Base-by-base conservation (phyloP, 2,113 vertebrate species). In the Paramormyrops kingsleyae region DNA sequence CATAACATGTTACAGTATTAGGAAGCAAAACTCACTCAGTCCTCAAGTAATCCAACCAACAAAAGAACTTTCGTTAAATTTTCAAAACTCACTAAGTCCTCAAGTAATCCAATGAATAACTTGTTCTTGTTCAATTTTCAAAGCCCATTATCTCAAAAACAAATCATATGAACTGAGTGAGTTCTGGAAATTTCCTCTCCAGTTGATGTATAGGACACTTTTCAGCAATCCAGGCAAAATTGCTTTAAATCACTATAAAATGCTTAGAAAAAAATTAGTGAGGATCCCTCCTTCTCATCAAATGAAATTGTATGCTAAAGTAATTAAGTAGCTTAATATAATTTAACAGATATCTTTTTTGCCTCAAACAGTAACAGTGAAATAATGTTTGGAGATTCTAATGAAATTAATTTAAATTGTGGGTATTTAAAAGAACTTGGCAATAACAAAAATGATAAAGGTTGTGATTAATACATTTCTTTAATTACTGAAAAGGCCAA, bases 311-410 rank as follows among this genome's bases (percentile, higher is more conserved):
- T 91, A 91, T 92, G 93, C 91, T 92, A 89, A 91, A 93, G 90
- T 95, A 95, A 95, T 95, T 95, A 94, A 94, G 92, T 91, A 91
- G 90, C 91, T 90, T 93, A 91, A 92, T 93, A 94, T 95, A 95
- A 94, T 94, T 95, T 95, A 95, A 93, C 89, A 88, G 86, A 93
- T 92, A 93, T 94, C 91, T 93, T 93, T 94, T 94, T 91, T 74
- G 91, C 90, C 24, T 62, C 21, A 62, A 62, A 62, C 88, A 77
- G 66, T 92, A 93, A 93, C 91, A 92, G 88, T 91, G 92, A 93
- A 94, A 94, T 93, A 95, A 93, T 92, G 93, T 92, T 90, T 89
- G 70, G 87, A 91, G 92, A 93, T 94, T 95, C 92, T 93, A 95
- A 93, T 35, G 91, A 88, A 90, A 91, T 87, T 92, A 93, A 93